A percentile compares a stretch with the other conserved stretches of the same genome.
These are phyloP conservation scores for Eugnorisma glareosa DNA, from an alignment of 2,888 invertebrate species.

Conservation along the genomic window DNA sequence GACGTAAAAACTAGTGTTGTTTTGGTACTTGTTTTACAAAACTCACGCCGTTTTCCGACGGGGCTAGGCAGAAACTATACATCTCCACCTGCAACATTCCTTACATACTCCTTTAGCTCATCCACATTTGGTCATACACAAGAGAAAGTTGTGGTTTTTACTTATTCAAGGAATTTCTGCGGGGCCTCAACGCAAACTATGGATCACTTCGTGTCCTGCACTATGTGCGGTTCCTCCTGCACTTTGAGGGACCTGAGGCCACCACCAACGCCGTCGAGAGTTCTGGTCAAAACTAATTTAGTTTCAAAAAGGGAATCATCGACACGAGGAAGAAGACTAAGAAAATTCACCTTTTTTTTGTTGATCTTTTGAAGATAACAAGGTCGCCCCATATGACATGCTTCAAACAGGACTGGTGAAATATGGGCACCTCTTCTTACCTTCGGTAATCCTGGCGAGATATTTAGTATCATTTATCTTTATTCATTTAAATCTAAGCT, in stretches of 20 bases:
- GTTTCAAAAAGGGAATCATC: too few species aligned
- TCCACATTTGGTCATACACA: not conserved
- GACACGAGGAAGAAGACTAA: too few species aligned
- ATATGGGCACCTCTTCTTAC: not conserved
- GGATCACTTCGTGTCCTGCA: too few species aligned
- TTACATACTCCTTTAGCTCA: not conserved
- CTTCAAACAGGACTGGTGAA: not conserved
- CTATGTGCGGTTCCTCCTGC: too few species aligned
- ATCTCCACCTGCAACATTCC: not conserved
- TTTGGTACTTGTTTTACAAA: not conserved
- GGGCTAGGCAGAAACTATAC: not conserved
- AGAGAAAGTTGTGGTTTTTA: not conserved
- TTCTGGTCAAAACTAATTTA: too few species aligned
- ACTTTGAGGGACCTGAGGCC: too few species aligned
- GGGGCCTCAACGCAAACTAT: too few species aligned
- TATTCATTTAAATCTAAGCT: not conserved
- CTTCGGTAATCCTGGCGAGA: not conserved
- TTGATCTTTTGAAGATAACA: not conserved
- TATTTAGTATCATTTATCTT: not conserved
- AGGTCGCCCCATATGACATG: not conserved
- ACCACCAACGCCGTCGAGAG: too few species aligned
- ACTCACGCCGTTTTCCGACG: not conserved
- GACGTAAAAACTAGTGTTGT: not conserved
- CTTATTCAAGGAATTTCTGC: not conserved
- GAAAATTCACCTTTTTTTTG: not conserved